phyloP scores from a whole-genome alignment of 1,140 invertebrate genomes.

The Meloidogyne exigua region DNA sequence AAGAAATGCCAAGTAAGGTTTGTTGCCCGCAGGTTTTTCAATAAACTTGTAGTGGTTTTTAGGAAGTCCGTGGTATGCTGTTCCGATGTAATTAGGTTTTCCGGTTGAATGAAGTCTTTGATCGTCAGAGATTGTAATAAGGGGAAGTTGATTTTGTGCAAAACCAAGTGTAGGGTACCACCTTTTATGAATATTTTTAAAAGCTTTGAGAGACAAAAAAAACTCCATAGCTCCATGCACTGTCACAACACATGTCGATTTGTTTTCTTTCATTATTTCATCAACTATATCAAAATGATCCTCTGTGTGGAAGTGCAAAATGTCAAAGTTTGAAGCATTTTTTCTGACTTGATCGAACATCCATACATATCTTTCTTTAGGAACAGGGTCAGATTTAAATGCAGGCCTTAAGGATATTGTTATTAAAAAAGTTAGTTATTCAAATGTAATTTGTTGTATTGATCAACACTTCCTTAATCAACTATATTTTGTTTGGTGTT shows the following conservation, averaged over 20 bases:
- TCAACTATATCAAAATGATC: slow-evolving; percentile 4
- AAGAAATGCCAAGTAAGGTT: slow-evolving; percentile 30
- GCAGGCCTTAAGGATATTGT: no score
- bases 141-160: slow-evolving; percentile 4
- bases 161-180: background rate
- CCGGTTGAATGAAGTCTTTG: background rate
- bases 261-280: background rate
- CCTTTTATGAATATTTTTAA: background rate
- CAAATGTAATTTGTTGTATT: no score
- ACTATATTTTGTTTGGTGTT: no score
- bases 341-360: slow-evolving; percentile 1
- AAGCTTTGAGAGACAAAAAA: background rate
- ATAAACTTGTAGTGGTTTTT: slow-evolving; percentile 10
- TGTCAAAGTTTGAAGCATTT: background rate
- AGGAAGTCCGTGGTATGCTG: slow-evolving; percentile 15
- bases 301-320: slow-evolving; percentile 10
- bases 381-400: no score
- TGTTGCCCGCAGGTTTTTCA: background rate
- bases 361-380: background rate
- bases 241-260: background rate
- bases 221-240: background rate
- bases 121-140: slow-evolving; percentile 28
- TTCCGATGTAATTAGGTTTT: slow-evolving; percentile 17
- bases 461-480: no score
- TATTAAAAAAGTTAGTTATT: no score